phyloP scores from a whole-genome alignment of 1,140 invertebrate genomes.

The Tachypleus tridentatus region DNA sequence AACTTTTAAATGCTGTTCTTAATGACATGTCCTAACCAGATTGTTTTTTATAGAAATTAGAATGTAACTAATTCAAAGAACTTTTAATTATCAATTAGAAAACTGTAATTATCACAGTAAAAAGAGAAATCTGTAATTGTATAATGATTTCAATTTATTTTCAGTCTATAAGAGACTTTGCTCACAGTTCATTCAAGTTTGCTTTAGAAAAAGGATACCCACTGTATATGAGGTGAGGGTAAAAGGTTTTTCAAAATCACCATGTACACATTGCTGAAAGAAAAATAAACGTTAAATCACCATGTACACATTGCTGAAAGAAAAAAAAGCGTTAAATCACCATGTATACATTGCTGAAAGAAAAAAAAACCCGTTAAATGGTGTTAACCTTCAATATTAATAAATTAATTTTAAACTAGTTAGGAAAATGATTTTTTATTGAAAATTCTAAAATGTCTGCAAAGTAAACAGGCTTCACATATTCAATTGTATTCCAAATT shows the following conservation, averaged over 20 bases:
- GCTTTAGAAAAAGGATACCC: conserved; percentile 75
- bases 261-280: too few relatives aligned
- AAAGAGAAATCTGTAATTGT: neutral
- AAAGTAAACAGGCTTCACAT: too few relatives aligned
- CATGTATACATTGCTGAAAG: too few relatives aligned
- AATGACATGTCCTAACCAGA: neutral
- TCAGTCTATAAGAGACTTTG: conserved; percentile 57
- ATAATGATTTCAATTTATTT: conserved; percentile 15
- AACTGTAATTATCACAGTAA: conserved; percentile 5
- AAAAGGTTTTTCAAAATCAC: too few relatives aligned
- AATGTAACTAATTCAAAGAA: neutral
- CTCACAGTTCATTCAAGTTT: conserved; percentile 85
- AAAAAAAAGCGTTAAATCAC: too few relatives aligned
- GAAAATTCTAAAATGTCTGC: neutral
- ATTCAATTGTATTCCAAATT: too few relatives aligned
- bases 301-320: too few relatives aligned
- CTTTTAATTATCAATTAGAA: neutral
- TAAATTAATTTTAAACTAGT: too few relatives aligned
- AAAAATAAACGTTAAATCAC: too few relatives aligned
- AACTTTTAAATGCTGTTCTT: conserved; percentile 36
- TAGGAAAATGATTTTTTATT: too few relatives aligned
- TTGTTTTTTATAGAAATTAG: neutral
- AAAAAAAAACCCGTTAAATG: too few relatives aligned
- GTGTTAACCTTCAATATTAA: too few relatives aligned
- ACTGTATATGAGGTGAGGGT: conserved; percentile 60